phyloP scores from a whole-genome alignment of 1,140 invertebrate species.

The Dolichoris vasculosae region DNA sequence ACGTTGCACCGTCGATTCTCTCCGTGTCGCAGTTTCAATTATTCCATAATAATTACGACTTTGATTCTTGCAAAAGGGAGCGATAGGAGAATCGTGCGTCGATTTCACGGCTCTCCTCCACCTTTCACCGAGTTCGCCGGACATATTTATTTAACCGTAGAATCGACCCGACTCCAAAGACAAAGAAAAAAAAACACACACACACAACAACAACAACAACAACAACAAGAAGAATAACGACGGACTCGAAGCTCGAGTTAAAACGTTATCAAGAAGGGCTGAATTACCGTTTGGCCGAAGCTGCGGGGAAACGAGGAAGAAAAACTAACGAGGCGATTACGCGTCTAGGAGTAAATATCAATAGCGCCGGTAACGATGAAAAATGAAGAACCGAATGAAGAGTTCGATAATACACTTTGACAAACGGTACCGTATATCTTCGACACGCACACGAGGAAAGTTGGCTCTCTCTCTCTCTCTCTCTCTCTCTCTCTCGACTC shows the following conservation, averaged over 20 bases:
- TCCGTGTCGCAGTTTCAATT: not conserved
- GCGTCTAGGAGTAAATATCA: too few species aligned
- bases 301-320: not conserved
- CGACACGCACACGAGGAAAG: not conserved
- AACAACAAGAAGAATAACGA: not conserved
- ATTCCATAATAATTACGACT: not conserved
- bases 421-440: constrained; percentile 27
- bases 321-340: not conserved
- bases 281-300: not conserved
- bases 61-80: not conserved
- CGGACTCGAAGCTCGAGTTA: not conserved
- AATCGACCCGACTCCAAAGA: not conserved
- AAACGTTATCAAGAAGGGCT: not conserved
- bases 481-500: too few species aligned
- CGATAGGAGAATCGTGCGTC: too few species aligned
- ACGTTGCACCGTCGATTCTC: not conserved
- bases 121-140: not conserved
- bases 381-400: not conserved
- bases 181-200: too few species aligned
- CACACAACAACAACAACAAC: too few species aligned
- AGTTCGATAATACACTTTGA: constrained; percentile 19
- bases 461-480: too few species aligned
- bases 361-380: not conserved
- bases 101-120: not conserved
- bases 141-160: not conserved